Base-by-base conservation (phyloP, 2,888 invertebrate genomes). In the Pristionchus fissidentatus region DNA sequence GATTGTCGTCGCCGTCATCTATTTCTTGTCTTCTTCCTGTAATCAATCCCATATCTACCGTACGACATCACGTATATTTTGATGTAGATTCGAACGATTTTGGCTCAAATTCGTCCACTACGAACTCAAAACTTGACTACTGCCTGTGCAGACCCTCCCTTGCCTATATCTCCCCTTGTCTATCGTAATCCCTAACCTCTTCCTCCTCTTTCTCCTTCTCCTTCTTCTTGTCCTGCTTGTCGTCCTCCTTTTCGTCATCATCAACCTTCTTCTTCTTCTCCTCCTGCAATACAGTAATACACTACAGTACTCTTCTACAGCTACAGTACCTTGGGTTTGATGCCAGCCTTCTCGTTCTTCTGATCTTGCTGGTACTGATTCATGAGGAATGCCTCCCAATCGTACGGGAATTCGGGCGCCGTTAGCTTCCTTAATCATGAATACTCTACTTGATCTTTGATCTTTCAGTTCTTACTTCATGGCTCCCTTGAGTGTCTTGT, bases 401-500 rank as follows among this genome's bases (percentile, higher is more conserved):
- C 87, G 84, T 87, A 87, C 41, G 87, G 87, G 83, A 77, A 87
- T 75, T 87, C 87, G 8, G 62, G 43, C 13, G 46, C 80, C 32
- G 32, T 52, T 46, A 81, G 32, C 41, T 81, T 81, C 80, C 80
- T 81, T 10, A 62, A 81, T 10, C 1, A 3, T 10, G 0, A 41
- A n/a, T 41, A 26, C 43, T 19, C 26, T n/a, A 22, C 4, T 81
- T 62, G 32, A 81, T 43, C 29, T 43, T 81, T 62, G 38, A 81
- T 43, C 32, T 29, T 43, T 60, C 41, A 60, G n/a, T 29, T 26
- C 32, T 81, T 10, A 81, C 80, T 81, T 81, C 85, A 89, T 85
- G 15, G 88, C 89, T 66, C 85, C 83, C 66, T 87, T 78, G 62
- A 90, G 73, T 41, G 88, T 82, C 41, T 85, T 86, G 84, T 90